These are phyloP conservation scores for Nesometra sesokonis DNA, from an alignment of 35 echinoderm and acorn worm species.

Conservation along the genomic window DNA sequence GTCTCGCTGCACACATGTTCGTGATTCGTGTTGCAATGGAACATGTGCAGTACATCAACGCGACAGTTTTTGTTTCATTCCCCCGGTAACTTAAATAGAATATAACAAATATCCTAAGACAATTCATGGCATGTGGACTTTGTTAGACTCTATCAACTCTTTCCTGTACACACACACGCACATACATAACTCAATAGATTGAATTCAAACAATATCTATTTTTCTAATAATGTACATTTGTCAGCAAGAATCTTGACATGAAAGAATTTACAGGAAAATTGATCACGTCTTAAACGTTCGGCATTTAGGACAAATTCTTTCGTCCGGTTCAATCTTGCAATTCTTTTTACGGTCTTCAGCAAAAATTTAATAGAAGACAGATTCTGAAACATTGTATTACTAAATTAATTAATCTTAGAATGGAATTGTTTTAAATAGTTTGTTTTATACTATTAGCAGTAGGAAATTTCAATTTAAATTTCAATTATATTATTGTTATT, in stretches of 20 bases:
- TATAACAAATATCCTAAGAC: background rate
- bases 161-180: background rate
- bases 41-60: background rate
- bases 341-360: too few species aligned
- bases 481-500: too few species aligned
- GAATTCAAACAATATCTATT: background rate
- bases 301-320: background rate
- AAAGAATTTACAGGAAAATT: background rate
- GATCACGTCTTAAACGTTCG: background rate
- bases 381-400: too few species aligned
- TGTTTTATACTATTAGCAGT: too few species aligned
- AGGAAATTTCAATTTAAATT: too few species aligned
- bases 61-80: background rate
- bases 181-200: background rate
- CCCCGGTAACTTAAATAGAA: background rate
- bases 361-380: too few species aligned
- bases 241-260: background rate
- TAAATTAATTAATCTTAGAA: too few species aligned
- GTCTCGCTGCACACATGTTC: background rate
- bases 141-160: background rate
- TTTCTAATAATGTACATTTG: background rate
- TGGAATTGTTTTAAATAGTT: too few species aligned
- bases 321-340: too few species aligned
- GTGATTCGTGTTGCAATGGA: background rate
- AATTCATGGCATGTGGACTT: background rate